These are phyloP conservation scores for Druon quercuslanigerum DNA, from an alignment of 1,140 invertebrate species.

Conservation along the genomic window DNA sequence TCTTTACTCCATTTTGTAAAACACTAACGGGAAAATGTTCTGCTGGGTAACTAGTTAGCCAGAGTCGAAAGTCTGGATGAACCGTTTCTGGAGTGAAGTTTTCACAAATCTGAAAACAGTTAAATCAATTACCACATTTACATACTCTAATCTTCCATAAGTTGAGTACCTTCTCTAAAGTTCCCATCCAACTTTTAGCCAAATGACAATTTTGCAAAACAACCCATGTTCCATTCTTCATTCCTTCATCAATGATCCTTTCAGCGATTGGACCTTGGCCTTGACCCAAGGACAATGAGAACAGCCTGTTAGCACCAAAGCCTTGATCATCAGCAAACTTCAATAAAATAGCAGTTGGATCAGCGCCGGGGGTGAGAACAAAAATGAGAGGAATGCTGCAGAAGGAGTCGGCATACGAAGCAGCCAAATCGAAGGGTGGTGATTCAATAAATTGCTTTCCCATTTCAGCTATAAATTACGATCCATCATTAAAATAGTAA, in stretches of 20 bases:
- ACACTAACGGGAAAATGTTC: conserved; percentile 93
- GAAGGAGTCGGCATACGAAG: conserved; percentile 89
- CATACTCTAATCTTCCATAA: background rate
- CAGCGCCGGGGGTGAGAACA: conserved; percentile 92
- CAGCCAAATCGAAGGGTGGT: conserved; percentile 91
- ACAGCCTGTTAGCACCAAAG: conserved; percentile 87
- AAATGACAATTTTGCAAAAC: conserved; percentile 98
- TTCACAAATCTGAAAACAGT: conserved; percentile 82
- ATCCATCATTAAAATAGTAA: conserved; percentile 27
- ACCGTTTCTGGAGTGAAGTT: conserved; percentile 84
- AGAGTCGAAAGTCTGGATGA: conserved; percentile 92
- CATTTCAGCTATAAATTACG: conserved; percentile 53
- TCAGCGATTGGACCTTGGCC: conserved; percentile 94
- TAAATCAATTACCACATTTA: background rate
- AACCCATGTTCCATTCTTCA: conserved; percentile 92
- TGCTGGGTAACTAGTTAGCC: conserved; percentile 94
- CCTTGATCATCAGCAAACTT: conserved; percentile 95
- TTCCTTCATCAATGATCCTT: conserved; percentile 89
- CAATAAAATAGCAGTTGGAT: conserved; percentile 89
- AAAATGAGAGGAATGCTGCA: conserved; percentile 91
- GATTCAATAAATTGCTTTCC: conserved; percentile 84
- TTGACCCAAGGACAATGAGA: conserved; percentile 93
- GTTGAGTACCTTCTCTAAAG: conserved; percentile 78
- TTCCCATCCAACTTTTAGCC: conserved; percentile 94
- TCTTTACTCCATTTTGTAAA: conserved; percentile 96